Evolutionary conservation across 1,140 invertebrate species (phyloP).

Genomic region (Heliconius melpomene): DNA sequence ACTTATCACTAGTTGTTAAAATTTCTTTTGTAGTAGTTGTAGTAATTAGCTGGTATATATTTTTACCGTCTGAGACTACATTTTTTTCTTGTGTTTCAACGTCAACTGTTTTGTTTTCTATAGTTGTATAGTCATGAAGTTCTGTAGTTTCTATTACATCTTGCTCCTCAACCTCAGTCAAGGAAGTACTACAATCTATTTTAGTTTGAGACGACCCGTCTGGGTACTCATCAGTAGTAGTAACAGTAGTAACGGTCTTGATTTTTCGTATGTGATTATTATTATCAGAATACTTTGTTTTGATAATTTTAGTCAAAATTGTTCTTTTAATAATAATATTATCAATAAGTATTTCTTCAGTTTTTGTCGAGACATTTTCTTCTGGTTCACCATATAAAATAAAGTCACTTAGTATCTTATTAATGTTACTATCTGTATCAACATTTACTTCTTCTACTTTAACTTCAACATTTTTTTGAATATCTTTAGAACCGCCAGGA

Average conservation of each 20-base stretch:
- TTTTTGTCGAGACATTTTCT: constrained; percentile 61
- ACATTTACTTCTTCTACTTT: constrained; percentile 66
- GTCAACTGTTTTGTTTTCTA: constrained; percentile 64
- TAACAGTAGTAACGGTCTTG: constrained; percentile 67
- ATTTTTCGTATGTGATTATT: constrained; percentile 63
- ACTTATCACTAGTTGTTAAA: constrained; percentile 56
- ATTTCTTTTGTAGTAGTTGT: constrained; percentile 72
- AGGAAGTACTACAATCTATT: constrained; percentile 60
- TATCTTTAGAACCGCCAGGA: constrained; percentile 72
- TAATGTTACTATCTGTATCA: constrained; percentile 59
- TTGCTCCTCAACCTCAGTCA: constrained; percentile 59
- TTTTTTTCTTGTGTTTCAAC: constrained; percentile 63
- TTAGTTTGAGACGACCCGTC: constrained; percentile 74
- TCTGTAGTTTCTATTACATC: constrained; percentile 51
- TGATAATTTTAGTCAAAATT: constrained; percentile 62
- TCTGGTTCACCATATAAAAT: constrained; percentile 59
- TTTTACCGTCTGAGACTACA: constrained; percentile 62
- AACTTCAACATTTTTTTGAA: constrained; percentile 75
- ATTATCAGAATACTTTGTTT: constrained; percentile 69
- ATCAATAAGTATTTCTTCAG: constrained; percentile 61
- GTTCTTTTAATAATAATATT: constrained; percentile 63
- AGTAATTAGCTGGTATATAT: constrained; percentile 68
- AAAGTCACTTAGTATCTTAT: constrained; percentile 60
- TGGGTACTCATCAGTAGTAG: constrained; percentile 75
- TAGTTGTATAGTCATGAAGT: constrained; percentile 57